Evolutionary conservation across 2,113 vertebrate genomes (phyloP).

Genomic region (Cebidichthys violaceus): DNA sequence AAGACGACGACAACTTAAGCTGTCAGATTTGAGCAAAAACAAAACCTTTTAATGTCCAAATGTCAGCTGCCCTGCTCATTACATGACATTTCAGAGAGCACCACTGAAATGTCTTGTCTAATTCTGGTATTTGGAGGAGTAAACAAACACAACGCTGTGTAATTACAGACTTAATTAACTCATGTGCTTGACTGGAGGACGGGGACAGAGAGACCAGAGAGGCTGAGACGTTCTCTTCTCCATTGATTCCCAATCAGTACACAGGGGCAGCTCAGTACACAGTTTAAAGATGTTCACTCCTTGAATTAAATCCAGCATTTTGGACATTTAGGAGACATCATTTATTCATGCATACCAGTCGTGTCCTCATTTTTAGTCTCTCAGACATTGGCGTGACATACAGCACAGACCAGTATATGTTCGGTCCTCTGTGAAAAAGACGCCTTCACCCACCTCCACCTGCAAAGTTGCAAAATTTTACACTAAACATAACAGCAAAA

Average conservation of each 20-base stretch:
- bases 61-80: slow-evolving; percentile 57
- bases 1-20: neutral
- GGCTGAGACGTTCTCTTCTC: slow-evolving; percentile 38
- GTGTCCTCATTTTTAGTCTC: neutral
- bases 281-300: neutral
- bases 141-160: slow-evolving; percentile 69
- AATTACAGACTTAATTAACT: slow-evolving; percentile 75
- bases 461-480: neutral
- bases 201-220: slow-evolving; percentile 33
- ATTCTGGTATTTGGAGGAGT: slow-evolving; percentile 71
- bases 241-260: slow-evolving; percentile 35
- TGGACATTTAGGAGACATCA: neutral
- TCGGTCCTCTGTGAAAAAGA: neutral
- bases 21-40: slow-evolving; percentile 20
- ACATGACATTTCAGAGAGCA: slow-evolving; percentile 67
- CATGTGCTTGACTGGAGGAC: slow-evolving; percentile 63
- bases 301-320: neutral
- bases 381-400: neutral
- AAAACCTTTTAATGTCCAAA: slow-evolving; percentile 37
- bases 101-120: slow-evolving; percentile 54
- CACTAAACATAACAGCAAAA: neutral
- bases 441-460: neutral
- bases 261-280: neutral
- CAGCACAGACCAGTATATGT: neutral
- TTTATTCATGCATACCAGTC: neutral